Base-by-base conservation (phyloP, 1,140 invertebrate genomes). In the Littorina saxatilis region DNA sequence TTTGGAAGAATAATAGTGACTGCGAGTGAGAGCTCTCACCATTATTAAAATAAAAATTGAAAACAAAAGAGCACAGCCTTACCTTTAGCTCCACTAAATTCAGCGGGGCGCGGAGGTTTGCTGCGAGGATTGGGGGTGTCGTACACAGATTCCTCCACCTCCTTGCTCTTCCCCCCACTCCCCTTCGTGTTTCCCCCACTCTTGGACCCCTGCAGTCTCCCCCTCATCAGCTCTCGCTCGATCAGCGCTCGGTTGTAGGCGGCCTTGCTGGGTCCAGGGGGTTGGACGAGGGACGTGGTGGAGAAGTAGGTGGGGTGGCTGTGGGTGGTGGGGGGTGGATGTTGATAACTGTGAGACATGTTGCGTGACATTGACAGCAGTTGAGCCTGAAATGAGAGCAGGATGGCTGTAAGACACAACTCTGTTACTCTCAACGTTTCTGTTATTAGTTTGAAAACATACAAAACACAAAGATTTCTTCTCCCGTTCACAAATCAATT, bases 41-140 rank as follows among this genome's bases (percentile, higher is more conserved):
- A n/a, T n/a, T n/a, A n/a, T n/a, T n/a, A n/a, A n/a, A n/a, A n/a
- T n/a, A n/a, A n/a, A n/a, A n/a, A n/a, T n/a, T n/a, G n/a, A n/a
- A n/a, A n/a, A n/a, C n/a, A n/a, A n/a, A n/a, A n/a, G n/a, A n/a
- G n/a, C n/a, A n/a, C n/a, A n/a, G n/a, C n/a, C 58, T 17, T 11
- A 78, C 76, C 76, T 78, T 78, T 61, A 4, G 32, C 68, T 20
- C 68, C 79, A 20, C 15, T 77, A 80, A 82, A 86, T 15, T 81
- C 72, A 2, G 81, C 79, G 11, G 87, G 86, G 52, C 66, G 82
- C 1, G 86, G 86, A 35, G 86, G 77, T 35, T 76, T 81, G 15
- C 75, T 70, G 43, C 86, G 76, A 17, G 84, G 86, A 32, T 83
- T 81, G 11, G 87, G 87, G 17, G 87, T 88, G 39, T 84, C 84